Conservation (phyloP, 2,888 invertebrate species). For the Metopia argyrocephala region DNA sequence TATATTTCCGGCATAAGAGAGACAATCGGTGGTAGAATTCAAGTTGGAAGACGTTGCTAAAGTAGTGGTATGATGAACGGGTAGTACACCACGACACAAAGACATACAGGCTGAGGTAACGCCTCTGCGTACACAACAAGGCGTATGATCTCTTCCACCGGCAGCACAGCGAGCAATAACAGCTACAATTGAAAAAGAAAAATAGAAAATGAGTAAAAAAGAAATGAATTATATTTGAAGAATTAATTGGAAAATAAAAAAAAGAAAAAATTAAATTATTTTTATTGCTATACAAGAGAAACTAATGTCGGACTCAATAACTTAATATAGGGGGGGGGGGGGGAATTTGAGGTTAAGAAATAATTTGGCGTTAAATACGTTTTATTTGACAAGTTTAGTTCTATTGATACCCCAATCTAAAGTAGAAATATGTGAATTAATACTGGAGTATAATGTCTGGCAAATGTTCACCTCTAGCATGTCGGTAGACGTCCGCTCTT, state of each 20-base stretch:
- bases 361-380: too few relatives aligned
- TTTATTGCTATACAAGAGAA: conserved; percentile 30
- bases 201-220: background rate
- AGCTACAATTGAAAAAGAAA: conserved; percentile 67
- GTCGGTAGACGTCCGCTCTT: too few relatives aligned
- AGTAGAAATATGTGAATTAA: too few relatives aligned
- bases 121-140: conserved; percentile 86
- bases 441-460: too few relatives aligned
- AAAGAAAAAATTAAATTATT: conserved; percentile 12
- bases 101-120: conserved; percentile 85
- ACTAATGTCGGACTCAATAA: conserved; percentile 9
- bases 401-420: too few relatives aligned
- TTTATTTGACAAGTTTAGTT: too few relatives aligned
- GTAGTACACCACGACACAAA: conserved; percentile 85
- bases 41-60: conserved; percentile 59
- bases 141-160: conserved; percentile 84
- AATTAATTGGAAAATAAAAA: background rate
- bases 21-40: conserved; percentile 82
- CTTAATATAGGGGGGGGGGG: background rate
- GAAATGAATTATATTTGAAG: background rate
- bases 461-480: too few relatives aligned
- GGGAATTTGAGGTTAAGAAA: too few relatives aligned
- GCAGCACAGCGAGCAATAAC: conserved; percentile 80
- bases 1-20: conserved; percentile 90
- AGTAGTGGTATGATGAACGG: conserved; percentile 79